Evolutionary conservation across 2,797 vertebrate species (phyloP), one percentile per base, ranked within the genome.

Genomic region (Carduelis carduelis): DNA sequence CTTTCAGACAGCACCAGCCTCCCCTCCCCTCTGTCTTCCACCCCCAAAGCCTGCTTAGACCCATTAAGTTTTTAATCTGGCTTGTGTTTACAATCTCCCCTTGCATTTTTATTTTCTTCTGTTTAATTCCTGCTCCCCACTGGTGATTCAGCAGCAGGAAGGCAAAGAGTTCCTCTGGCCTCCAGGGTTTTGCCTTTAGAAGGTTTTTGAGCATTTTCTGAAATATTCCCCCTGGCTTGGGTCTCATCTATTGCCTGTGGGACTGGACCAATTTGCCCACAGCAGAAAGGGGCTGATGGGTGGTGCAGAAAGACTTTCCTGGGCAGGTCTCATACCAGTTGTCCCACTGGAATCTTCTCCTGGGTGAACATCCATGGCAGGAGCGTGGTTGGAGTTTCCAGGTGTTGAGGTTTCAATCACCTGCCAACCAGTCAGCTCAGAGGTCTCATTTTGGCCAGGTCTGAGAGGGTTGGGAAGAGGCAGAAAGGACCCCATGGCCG

Each of bases 1-100:
- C 21, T 64, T 86, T 37, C 65, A 3, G 0, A 12, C 24, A 53
- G 47, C 43, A 32, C 41, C 75, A 84, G 11, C 12, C 23, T 50
- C 11, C n/a, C 9, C 55, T 64, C 46, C 39, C 50, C 50, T 15
- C 64, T 87, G 57, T 34, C 27, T 90, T 77, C 70, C 57, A 32
- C 27, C 90, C 32, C 59, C 0, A 0, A 39, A 82, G 81, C 59
- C 89, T 66, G 9, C 68, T 89, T 77, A 66, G 52, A 91, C 49
- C 49, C 75, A 50, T 75, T 35, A 49, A n/a, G 53, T 32, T 96
- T 93, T 89, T 78, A 55, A 60, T 89, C 76, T 80, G 60, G 4
- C 6, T 79, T 9, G 0, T 80, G 32, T 77, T 93, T 93, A 46
- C 56, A 34, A 3, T 74, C 68, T 87, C 68, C 60, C 35, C 68